A percentile compares a stretch with the other conserved stretches of the same genome.
These are phyloP conservation scores for Eugnorisma glareosa DNA, from an alignment of 2,888 invertebrate species.

Conservation along the genomic window DNA sequence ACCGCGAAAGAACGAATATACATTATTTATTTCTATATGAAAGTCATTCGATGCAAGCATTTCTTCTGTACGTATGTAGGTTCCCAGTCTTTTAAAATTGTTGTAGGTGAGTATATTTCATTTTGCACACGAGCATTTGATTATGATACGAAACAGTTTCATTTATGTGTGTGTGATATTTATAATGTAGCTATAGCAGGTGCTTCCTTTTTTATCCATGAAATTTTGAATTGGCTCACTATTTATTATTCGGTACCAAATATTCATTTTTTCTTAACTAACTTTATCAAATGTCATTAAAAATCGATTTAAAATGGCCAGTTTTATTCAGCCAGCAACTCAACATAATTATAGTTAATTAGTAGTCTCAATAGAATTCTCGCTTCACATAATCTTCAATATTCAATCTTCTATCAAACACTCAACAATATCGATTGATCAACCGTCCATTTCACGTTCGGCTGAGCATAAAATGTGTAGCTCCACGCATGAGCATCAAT, in stretches of 20 bases:
- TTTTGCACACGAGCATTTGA: slow-evolving; percentile 4
- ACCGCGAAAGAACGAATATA: slow-evolving; percentile 22
- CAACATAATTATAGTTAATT: neutral
- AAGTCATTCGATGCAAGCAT: slow-evolving; percentile 26
- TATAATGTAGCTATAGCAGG: neutral
- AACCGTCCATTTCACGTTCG: slow-evolving; percentile 58
- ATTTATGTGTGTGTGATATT: neutral
- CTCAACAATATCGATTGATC: slow-evolving; percentile 20
- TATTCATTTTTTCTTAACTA: neutral
- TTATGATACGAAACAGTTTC: neutral
- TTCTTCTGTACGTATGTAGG: slow-evolving; percentile 2
- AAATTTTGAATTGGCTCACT: neutral
- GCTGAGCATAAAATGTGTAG: slow-evolving; percentile 54
- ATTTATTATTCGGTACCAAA: neutral
- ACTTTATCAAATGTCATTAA: neutral
- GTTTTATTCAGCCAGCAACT: neutral
- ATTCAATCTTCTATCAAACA: slow-evolving; percentile 15
- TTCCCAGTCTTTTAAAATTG: neutral
- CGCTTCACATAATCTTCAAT: slow-evolving; percentile 2
- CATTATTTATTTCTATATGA: slow-evolving; percentile 29
- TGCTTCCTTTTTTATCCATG: neutral
- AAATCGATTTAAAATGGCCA: neutral
- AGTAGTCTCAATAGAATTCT: neutral
- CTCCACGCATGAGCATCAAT: slow-evolving; percentile 52
- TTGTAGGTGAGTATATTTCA: slow-evolving; percentile 1